Evolutionary conservation across 2,888 invertebrate species (phyloP), one percentile per base, ranked within the genome.

Genomic region (Coenonympha arcania): DNA sequence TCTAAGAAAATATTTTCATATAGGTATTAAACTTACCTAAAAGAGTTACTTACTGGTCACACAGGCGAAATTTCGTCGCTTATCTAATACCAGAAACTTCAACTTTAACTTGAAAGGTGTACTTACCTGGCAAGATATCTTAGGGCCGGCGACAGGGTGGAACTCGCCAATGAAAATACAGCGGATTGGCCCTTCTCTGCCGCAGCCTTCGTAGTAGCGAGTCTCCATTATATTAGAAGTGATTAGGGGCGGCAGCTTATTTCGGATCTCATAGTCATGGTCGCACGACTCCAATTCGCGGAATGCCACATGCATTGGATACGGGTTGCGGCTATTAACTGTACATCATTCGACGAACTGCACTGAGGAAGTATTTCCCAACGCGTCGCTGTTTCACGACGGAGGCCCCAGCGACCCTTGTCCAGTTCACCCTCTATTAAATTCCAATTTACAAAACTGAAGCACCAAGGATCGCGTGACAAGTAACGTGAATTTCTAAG

Each of bases 131-230:
- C 93, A 94, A 43, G 93, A 91, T 67, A 95, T 93, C 83, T 93
- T 94, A 4, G 94, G 94, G 2, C 95, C 95, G 8, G 91, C 93
- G 6, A 91, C 90, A 2, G 91, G 91, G 71, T 93, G 92, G 65
- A 93, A 92, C 66, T 92, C 90, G 51, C 93, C 93, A 28, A 94
- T 88, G 71, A 94, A 94, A 74, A 95, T 94, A 65, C 94, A 94
- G 45, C 93, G 88, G 57, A 95, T 93, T 5, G 91, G 90, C 4
- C 93, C 93, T 68, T 93, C 92, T 42, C 90, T 88, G 6, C 89
- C 90, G 58, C 89, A 90, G 3, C 90, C 90, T 64, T 90, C 90
- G 61, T 87, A 89, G 62, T 87, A 88, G 16, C 85, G 73, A 2
- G 83, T 86, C 64, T 87, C 87, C 85, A 87, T 86, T 49, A 68